Percentiles rank a stretch among this genome's conserved stretches.
Conservation (phyloP, 2,888 invertebrate species). For the Cyaniris semiargus region DNA sequence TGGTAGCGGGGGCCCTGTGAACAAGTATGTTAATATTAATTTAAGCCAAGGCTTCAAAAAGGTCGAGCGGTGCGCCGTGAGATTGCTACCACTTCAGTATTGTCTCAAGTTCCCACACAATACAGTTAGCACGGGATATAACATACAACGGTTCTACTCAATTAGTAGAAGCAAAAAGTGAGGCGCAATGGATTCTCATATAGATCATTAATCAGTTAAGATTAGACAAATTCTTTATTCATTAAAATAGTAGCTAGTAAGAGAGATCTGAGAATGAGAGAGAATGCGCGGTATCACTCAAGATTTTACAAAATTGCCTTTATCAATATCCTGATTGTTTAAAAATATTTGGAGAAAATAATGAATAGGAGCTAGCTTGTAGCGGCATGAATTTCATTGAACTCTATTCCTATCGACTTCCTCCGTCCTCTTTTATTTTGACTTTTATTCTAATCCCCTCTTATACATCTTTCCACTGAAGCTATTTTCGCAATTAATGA, state of each 20-base stretch:
- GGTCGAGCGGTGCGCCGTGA: neutral
- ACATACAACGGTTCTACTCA: neutral
- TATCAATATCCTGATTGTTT: no score
- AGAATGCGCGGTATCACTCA: neutral
- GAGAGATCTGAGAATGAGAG: neutral
- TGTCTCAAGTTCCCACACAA: neutral
- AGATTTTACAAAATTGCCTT: neutral
- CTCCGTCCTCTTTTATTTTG: no score
- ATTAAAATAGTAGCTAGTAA: neutral
- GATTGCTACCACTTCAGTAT: neutral
- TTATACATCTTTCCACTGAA: no score
- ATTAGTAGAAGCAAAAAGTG: neutral
- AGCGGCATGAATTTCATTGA: no score
- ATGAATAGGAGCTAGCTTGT: neutral
- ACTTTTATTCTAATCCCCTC: no score
- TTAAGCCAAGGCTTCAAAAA: slow-evolving; percentile 2
- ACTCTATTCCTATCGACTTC: no score
- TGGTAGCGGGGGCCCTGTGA: no score
- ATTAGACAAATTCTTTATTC: neutral
- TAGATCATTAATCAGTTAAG: neutral
- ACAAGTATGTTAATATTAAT: neutral
- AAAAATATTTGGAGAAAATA: neutral
- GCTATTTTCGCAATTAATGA: no score
- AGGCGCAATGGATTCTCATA: neutral
- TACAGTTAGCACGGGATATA: slow-evolving; percentile 11